phyloP scores from a whole-genome alignment of 2,888 invertebrate species.

The Sthenelais limicola region DNA sequence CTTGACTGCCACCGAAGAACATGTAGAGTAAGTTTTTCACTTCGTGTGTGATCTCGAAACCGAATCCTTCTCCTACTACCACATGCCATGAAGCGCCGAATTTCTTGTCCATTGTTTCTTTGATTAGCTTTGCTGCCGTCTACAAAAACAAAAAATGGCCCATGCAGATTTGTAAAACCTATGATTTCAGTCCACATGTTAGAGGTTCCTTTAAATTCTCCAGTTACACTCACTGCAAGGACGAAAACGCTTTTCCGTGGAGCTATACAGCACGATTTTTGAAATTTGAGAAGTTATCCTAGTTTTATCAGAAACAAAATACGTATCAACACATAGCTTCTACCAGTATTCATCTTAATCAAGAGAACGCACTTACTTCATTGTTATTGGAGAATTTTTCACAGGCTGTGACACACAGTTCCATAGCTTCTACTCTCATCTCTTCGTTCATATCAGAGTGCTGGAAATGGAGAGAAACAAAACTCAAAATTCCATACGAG shows the following conservation, averaged over 20 bases:
- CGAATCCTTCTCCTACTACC: conserved; percentile 96
- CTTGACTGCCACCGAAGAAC: conserved; percentile 89
- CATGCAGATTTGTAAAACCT: too few relatives aligned
- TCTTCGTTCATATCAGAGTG: conserved; percentile 95
- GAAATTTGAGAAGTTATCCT: too few relatives aligned
- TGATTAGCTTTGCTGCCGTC: conserved; percentile 92
- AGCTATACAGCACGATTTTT: too few relatives aligned
- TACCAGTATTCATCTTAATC: too few relatives aligned
- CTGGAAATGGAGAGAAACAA: conserved; percentile 75
- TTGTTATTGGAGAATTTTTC: conserved; percentile 92
- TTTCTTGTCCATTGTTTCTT: conserved; percentile 95
- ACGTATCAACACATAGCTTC: too few relatives aligned
- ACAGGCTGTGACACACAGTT: conserved; percentile 92
- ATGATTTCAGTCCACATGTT: too few relatives aligned
- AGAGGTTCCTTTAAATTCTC: too few relatives aligned
- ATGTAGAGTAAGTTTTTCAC: conserved; percentile 77
- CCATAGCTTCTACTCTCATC: conserved; percentile 90
- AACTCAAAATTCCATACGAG: too few relatives aligned
- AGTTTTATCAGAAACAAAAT: too few relatives aligned
- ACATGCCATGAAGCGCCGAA: conserved; percentile 95
- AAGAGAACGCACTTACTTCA: conserved; percentile 78
- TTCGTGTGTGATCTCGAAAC: conserved; percentile 93
- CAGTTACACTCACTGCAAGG: too few relatives aligned
- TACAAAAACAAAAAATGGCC: conserved; percentile 75
- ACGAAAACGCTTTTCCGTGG: too few relatives aligned